Evolutionary conservation across 2,888 invertebrate genomes (phyloP), one percentile per base, ranked within the genome.

Genomic region (Acleris sparsana): DNA sequence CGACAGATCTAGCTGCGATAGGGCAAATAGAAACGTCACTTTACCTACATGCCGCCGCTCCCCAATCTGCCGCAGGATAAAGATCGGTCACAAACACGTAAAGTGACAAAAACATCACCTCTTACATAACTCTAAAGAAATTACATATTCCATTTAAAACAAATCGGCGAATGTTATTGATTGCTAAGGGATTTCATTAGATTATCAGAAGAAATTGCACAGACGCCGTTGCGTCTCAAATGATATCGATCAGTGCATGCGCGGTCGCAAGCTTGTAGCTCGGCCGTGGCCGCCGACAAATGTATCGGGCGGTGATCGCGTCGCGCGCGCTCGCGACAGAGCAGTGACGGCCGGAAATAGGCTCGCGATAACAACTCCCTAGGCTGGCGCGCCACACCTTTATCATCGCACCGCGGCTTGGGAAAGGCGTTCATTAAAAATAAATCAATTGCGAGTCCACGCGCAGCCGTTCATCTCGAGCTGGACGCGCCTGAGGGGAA

Each of bases 341-440:
- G 76, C 83, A 75, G 77, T 90, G 91, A 91, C 88, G 90, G 89
- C 91, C 91, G 92, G 92, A 92, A 92, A 90, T 91, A 90, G 87
- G 87, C 78, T 79, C 71, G 80, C 82, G 92, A 92, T 92, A 92
- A 89, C 88, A 86, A 88, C 89, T 89, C 89, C 88, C 87, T 85
- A 80, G 85, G 73, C 83, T 82, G 82, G 79, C 82, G 78, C 81
- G 80, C 83, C 80, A 82, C 82, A 81, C 84, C 83, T 87, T 90
- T 89, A 89, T 87, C 88, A 85, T 81, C 80, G 75, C 77, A 80
- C 83, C 84, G 86, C 84, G 73, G 75, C 85, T 85, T 86, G 89
- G 83, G 85, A 89, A 91, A 88, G 84, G 82, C 79, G 84, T 87
- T 91, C 88, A 88, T 90, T 91, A 87, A 82, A 83, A 87, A 86